Evolutionary conservation across 2,113 vertebrate genomes (phyloP).

Genomic region (Upupa epops): DNA sequence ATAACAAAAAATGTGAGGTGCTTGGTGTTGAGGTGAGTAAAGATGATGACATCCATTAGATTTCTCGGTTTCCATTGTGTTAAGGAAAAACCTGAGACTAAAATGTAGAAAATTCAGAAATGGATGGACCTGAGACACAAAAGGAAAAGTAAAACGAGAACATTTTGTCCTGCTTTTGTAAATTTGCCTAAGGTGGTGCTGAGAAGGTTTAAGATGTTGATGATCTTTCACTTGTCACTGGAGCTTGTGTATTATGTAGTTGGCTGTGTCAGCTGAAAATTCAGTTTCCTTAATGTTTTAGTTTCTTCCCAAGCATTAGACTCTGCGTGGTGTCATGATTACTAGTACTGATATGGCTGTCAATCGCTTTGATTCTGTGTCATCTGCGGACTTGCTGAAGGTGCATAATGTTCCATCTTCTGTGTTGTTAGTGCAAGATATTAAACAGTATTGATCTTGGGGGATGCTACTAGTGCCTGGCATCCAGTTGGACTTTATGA

Average conservation of each 20-base stretch:
- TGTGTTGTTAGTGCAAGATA: background rate
- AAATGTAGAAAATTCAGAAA: background rate
- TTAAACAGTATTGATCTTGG: background rate
- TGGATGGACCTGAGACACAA: background rate
- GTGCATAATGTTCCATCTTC: background rate
- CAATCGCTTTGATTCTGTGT: too few relatives aligned
- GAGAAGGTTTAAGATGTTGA: background rate
- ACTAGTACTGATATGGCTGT: background rate
- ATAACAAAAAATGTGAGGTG: background rate
- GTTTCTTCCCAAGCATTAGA: background rate
- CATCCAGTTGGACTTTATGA: background rate
- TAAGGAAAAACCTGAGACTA: background rate
- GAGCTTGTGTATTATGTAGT: background rate
- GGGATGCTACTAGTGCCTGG: background rate
- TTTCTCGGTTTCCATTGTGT: background rate
- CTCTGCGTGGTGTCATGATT: fast-evolving
- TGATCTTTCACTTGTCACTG: background rate
- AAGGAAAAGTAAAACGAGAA: background rate
- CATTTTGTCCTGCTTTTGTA: background rate
- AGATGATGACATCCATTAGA: background rate
- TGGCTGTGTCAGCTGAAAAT: background rate
- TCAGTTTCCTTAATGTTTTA: background rate
- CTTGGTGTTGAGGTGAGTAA: background rate
- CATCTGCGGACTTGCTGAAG: background rate
- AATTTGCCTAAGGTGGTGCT: background rate